Evolutionary conservation across 2,888 invertebrate genomes (phyloP), one percentile per base, ranked within the genome.

Genomic region (Drosophila koepferae): DNA sequence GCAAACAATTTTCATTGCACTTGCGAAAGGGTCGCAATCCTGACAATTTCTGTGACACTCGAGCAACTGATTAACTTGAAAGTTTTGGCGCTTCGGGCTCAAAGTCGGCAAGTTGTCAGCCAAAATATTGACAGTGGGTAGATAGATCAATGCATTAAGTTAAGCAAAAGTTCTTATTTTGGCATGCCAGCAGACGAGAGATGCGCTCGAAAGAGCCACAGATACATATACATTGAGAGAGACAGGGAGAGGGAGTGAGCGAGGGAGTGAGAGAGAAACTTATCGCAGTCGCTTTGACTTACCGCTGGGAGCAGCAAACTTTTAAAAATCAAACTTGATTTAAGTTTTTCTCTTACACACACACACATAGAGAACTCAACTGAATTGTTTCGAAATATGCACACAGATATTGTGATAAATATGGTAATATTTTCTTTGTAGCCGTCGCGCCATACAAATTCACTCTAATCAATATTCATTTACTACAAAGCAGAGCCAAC

Each of bases 71-170:
- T 85, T 87, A 81, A 84, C 84, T 84, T 80, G 69, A 83, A 85
- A 85, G 74, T 89, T 89, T 88, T 72, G 72, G 20, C 54, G 55
- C 54, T 63, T 40, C 74, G 58, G 78, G 53, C 74, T 23, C 49
- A 67, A 68, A 54, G 41, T 73, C 62, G 70, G 23, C 69, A 77
- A 85, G 77, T 77, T 81, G 87, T 85, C 87, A 81, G 81, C 80
- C 85, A 79, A 89, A 51, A 86, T 85, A 89, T 89, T 85, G 89
- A 80, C 83, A 72, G 66, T 64, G 54, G 58, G 63, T 65, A 65
- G 74, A 86, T 86, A 89, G 84, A 86, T 86, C 85, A 85, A 86
- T 83, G 89, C 84, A 81, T 77, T 86, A 70, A 81, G 74, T 81
- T 74, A 61, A 49, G 63, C 63, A 72, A 89, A 89, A 85, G 64